A percentile compares a stretch with the other conserved stretches of the same genome.
Evolutionary conservation across 2,797 vertebrate genomes (phyloP).

Genomic region (Periparus ater): DNA sequence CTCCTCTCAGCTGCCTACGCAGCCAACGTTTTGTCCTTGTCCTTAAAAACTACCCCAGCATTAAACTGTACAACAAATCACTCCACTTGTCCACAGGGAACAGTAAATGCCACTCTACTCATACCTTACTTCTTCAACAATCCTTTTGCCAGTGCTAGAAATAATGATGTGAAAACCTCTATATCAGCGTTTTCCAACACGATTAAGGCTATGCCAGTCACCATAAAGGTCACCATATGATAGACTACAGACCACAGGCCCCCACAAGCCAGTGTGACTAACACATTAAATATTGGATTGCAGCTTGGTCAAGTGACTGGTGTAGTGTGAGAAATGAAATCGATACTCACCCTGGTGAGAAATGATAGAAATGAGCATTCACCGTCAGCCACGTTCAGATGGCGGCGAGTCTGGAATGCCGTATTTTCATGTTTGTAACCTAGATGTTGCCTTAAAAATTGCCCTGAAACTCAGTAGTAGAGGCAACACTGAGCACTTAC

Average conservation of each 20-base stretch:
- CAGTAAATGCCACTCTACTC: not conserved
- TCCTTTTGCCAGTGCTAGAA: not conserved
- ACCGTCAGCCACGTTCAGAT: not conserved
- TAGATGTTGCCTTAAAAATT: not conserved
- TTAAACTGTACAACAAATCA: not conserved
- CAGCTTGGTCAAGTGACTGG: conserved; percentile 36
- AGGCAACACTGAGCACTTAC: not conserved
- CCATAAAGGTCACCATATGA: conserved; percentile 37
- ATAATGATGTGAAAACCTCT: conserved; percentile 3
- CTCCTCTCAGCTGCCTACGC: not conserved
- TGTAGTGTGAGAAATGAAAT: conserved; percentile 39
- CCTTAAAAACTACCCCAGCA: not conserved
- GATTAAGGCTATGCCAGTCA: not conserved
- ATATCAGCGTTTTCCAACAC: not conserved
- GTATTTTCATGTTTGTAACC: not conserved
- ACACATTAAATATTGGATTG: not conserved
- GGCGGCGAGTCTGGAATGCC: not conserved
- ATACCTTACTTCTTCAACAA: conserved; percentile 7
- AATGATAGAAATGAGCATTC: conserved; percentile 28
- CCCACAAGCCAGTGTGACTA: conserved; percentile 1
- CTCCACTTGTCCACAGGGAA: not conserved
- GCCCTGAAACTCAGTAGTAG: not conserved
- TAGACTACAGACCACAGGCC: not conserved
- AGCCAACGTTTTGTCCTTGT: conserved; percentile 2
- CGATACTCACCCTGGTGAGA: conserved; percentile 30